Evolutionary conservation across 1,140 invertebrate genomes (phyloP).

Genomic region (Aphelinus atriplicis): DNA sequence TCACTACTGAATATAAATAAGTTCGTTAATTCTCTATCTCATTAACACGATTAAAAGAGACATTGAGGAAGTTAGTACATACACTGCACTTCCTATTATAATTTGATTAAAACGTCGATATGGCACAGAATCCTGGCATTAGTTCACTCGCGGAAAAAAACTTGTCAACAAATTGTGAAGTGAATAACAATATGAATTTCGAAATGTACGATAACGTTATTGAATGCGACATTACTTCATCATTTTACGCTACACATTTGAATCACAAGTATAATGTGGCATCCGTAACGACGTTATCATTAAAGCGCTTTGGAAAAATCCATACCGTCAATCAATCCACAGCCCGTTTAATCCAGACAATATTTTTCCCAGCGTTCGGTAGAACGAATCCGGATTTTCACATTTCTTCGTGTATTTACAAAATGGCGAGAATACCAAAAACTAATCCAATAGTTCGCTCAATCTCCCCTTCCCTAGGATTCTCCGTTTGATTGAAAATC

Average conservation of each 20-base stretch:
- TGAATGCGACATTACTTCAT: neutral
- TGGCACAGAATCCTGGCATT: conserved; percentile 39
- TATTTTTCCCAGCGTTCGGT: conserved; percentile 7
- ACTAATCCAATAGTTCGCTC: neutral
- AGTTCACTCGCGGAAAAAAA: conserved; percentile 3
- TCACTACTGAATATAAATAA: neutral
- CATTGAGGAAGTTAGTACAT: conserved; percentile 1
- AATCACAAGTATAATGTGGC: too few relatives aligned
- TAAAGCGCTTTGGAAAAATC: too few relatives aligned
- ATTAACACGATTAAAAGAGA: neutral
- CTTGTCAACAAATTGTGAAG: conserved; percentile 16
- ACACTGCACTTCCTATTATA: conserved; percentile 10
- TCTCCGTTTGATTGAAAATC: too few relatives aligned
- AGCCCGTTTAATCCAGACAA: too few relatives aligned
- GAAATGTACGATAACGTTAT: neutral
- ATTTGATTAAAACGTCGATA: conserved; percentile 37
- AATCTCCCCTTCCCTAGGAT: too few relatives aligned
- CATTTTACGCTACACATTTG: too few relatives aligned
- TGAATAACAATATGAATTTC: conserved; percentile 13
- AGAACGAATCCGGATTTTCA: conserved; percentile 15
- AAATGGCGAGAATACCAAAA: neutral
- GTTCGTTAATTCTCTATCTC: neutral
- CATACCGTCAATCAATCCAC: too few relatives aligned
- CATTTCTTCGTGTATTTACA: conserved; percentile 24
- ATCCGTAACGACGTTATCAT: too few relatives aligned